phyloP scores from a whole-genome alignment of 2,113 vertebrate genomes.

The Gobiocypris rarus region DNA sequence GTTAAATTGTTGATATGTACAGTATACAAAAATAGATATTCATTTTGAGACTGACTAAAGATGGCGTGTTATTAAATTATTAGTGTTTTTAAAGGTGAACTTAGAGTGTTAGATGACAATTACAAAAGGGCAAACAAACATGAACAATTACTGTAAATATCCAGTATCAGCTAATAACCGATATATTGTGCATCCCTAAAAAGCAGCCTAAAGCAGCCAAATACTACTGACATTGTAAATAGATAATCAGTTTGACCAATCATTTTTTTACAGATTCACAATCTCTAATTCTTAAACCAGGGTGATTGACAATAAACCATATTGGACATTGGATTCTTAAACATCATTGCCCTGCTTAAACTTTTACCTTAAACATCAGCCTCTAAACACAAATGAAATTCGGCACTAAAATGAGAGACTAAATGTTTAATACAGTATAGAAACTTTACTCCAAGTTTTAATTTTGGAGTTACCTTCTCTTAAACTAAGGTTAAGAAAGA shows the following conservation, averaged over 20 bases:
- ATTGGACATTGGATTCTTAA: background rate
- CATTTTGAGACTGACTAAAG: too few species aligned
- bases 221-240: background rate
- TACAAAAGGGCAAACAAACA: background rate
- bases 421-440: background rate
- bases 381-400: background rate
- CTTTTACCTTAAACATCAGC: background rate
- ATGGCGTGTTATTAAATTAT: too few species aligned
- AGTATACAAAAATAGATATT: too few species aligned
- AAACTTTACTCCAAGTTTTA: conserved; percentile 3
- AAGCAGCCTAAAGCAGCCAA: too few species aligned
- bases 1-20: background rate
- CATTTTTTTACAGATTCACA: too few species aligned
- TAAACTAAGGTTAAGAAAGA: conserved; percentile 46
- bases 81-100: background rate
- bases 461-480: background rate
- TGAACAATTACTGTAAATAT: background rate
- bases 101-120: background rate
- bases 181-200: too few species aligned
- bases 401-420: background rate
- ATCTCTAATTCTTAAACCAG: background rate
- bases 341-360: background rate
- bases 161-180: background rate
- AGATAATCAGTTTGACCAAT: background rate
- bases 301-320: background rate